A percentile compares a stretch with the other conserved stretches of the same genome.
phyloP scores from a whole-genome alignment of 2,888 invertebrate genomes.

The Eledona agricola region DNA sequence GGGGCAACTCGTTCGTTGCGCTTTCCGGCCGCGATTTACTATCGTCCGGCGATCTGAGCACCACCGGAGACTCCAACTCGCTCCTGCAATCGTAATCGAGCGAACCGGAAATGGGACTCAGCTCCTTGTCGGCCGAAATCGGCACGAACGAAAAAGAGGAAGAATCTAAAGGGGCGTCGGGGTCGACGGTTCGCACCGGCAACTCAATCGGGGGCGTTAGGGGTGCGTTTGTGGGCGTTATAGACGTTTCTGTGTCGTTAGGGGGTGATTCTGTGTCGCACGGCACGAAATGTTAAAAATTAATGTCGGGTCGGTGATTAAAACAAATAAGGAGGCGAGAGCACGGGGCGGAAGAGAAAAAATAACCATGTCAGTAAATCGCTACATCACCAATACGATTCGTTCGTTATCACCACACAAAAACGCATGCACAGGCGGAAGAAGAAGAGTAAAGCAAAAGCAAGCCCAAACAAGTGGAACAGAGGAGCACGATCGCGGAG shows the following conservation, averaged over 20 bases:
- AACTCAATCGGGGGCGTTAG: constrained; percentile 54
- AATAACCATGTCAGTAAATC: constrained; percentile 49
- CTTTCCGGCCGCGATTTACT: constrained; percentile 62
- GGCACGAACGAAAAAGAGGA: constrained; percentile 40
- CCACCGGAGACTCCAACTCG: constrained; percentile 49
- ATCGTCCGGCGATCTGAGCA: constrained; percentile 36
- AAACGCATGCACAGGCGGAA: constrained; percentile 17
- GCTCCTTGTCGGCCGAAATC: constrained; percentile 45
- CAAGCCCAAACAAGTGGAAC: constrained; percentile 26
- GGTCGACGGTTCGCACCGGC: constrained; percentile 61
- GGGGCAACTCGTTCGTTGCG: constrained; percentile 74
- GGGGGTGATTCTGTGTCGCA: constrained; percentile 44
- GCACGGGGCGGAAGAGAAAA: constrained; percentile 50
- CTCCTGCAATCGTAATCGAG: constrained; percentile 54
- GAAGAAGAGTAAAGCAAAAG: constrained; percentile 12
- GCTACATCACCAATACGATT: constrained; percentile 42
- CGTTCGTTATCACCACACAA: constrained; percentile 8
- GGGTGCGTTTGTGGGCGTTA: constrained; percentile 57
- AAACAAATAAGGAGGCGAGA: constrained; percentile 35
- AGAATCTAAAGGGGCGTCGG: constrained; percentile 39
- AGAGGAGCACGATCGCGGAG: constrained; percentile 44
- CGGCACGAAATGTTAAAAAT: too few relatives aligned
- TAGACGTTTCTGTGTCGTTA: constrained; percentile 48
- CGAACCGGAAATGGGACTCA: constrained; percentile 59
- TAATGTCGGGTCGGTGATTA: constrained; percentile 12